These are phyloP conservation scores for Pachycephala philippinensis DNA, from an alignment of 2,113 vertebrate species.

Conservation along the genomic window DNA sequence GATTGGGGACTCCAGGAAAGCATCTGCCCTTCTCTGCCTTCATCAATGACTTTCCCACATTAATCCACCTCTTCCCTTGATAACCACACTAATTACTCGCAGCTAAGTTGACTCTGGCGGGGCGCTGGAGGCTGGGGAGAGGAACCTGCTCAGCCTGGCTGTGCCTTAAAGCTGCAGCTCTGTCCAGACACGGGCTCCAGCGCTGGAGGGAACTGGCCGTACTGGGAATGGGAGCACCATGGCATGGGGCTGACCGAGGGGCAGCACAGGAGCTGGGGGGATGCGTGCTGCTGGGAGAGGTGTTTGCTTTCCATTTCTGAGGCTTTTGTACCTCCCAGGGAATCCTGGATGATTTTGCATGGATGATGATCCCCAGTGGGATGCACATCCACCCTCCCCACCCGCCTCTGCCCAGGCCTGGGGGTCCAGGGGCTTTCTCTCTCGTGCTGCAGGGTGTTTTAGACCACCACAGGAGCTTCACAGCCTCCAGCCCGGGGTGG, in stretches of 20 bases:
- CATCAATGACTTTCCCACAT: constrained; percentile 73
- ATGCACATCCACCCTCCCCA: neutral
- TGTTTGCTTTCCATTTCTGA: neutral
- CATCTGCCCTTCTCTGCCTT: constrained; percentile 61
- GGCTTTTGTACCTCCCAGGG: neutral
- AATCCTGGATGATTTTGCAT: neutral
- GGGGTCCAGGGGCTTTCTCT: neutral
- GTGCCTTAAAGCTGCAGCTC: constrained; percentile 5
- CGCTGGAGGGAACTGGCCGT: neutral
- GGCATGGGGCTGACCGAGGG: neutral
- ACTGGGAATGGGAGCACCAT: neutral
- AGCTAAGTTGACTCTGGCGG: constrained; percentile 30
- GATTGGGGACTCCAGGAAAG: constrained; percentile 58
- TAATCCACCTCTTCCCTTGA: constrained; percentile 66
- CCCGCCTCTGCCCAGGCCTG: neutral
- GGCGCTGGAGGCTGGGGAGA: constrained; percentile 8
- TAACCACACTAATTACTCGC: constrained; percentile 56
- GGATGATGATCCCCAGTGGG: neutral
- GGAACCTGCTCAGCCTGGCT: neutral
- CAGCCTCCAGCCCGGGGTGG: neutral
- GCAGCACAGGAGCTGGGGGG: neutral
- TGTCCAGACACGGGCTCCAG: fast-evolving
- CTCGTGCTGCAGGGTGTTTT: neutral
- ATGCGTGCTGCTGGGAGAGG: neutral
- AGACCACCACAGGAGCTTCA: neutral